A percentile compares a stretch with the other conserved stretches of the same genome.
These are phyloP conservation scores for Antheraea assamensis DNA, from an alignment of 2,888 invertebrate genomes.

Conservation along the genomic window DNA sequence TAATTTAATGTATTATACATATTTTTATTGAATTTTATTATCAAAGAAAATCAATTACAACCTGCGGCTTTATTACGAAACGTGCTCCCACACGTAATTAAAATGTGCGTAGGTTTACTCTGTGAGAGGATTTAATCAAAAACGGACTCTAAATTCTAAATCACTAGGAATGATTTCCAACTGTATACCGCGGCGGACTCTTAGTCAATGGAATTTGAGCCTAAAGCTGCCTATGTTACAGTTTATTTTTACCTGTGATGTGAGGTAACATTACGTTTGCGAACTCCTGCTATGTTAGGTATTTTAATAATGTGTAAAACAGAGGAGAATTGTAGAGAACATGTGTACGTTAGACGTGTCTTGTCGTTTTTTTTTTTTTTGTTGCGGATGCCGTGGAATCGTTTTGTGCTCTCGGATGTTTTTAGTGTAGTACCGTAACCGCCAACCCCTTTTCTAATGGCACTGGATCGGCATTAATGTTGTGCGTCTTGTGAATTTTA, in stretches of 20 bases:
- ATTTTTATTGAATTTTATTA: conserved; percentile 30
- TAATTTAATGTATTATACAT: neutral
- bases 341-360: conserved; percentile 22
- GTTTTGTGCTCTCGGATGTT: conserved; percentile 8
- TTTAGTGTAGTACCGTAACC: neutral
- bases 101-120: conserved; percentile 20
- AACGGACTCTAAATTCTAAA: conserved; percentile 5
- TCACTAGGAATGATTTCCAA: neutral
- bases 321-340: conserved; percentile 39
- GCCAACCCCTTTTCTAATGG: neutral
- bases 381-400: conserved; percentile 11
- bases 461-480: neutral
- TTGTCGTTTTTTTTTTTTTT: conserved; percentile 15
- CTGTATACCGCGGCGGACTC: too few species aligned
- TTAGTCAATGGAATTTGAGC: neutral
- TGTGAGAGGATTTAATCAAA: neutral
- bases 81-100: conserved; percentile 38
- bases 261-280: neutral
- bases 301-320: conserved; percentile 48
- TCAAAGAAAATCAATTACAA: conserved; percentile 45
- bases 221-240: neutral
- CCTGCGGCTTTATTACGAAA: conserved; percentile 26
- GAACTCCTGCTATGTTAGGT: conserved; percentile 37
- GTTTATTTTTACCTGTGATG: neutral
- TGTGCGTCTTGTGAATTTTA: neutral